Percentiles rank a stretch among this genome's conserved stretches.
Evolutionary conservation across 2,797 vertebrate species (phyloP).

Genomic region (Gymnoscopelus braueri): DNA sequence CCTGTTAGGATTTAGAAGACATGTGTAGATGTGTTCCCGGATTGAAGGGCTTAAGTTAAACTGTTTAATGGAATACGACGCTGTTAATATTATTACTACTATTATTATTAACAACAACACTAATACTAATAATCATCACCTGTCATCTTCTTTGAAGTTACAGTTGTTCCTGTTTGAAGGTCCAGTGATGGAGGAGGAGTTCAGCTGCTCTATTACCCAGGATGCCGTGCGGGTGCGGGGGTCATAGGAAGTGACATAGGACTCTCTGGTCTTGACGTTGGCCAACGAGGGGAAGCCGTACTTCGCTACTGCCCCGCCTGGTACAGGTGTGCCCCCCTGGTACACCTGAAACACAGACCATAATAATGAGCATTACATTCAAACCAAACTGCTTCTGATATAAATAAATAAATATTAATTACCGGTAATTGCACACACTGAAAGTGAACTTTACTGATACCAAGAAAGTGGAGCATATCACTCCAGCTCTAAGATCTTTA

Average conservation of each 20-base stretch:
- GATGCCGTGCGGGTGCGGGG: conserved; percentile 87
- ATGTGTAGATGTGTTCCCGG: no score
- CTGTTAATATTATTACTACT: neutral
- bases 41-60: no score
- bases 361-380: neutral
- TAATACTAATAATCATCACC: conserved; percentile 43
- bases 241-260: conserved; percentile 91
- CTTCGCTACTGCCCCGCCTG: conserved; percentile 79
- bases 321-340: no score
- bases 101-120: neutral
- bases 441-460: no score
- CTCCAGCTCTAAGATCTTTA: no score
- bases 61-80: no score
- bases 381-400: neutral
- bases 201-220: conserved; percentile 93
- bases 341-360: conserved; percentile 41
- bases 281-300: conserved; percentile 91
- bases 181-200: conserved; percentile 72
- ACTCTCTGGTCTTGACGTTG: conserved; percentile 88
- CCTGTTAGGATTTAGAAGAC: no score
- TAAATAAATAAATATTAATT: neutral
- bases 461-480: no score
- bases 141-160: conserved; percentile 90
- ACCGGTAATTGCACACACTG: neutral
- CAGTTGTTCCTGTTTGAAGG: conserved; percentile 81